Evolutionary conservation across 2,113 vertebrate genomes (phyloP).

Genomic region (Ceratotherium simum): DNA sequence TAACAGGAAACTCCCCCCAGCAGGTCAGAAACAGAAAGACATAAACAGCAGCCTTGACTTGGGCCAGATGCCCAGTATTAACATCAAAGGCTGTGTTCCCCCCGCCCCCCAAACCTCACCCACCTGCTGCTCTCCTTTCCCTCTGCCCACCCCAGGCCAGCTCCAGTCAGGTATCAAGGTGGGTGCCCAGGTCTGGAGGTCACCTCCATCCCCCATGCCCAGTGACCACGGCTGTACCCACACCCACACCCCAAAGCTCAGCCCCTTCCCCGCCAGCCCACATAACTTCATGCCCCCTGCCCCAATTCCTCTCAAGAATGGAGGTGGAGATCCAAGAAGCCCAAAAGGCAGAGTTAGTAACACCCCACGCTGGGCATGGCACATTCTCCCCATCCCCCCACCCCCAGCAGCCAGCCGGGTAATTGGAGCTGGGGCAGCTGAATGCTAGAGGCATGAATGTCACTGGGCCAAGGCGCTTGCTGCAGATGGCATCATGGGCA

Average conservation of each 20-base stretch:
- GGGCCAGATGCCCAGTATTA: conserved; percentile 75
- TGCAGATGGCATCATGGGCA: conserved; percentile 75
- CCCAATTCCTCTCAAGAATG: not conserved
- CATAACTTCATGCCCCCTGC: not conserved
- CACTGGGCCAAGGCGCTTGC: conserved; percentile 61
- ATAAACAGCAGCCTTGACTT: conserved; percentile 80
- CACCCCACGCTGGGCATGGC: conserved; percentile 53
- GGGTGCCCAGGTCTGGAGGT: conserved; percentile 7
- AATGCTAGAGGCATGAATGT: conserved; percentile 75
- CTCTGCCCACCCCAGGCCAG: not conserved
- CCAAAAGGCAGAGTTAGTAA: conserved; percentile 31
- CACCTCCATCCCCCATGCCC: not conserved
- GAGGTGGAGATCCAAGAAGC: not conserved
- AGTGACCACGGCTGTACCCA: not conserved
- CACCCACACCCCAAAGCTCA: not conserved
- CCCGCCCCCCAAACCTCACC: conserved; percentile 36
- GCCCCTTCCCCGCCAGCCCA: not conserved
- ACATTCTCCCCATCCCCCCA: conserved; percentile 12
- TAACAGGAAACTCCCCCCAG: conserved; percentile 78
- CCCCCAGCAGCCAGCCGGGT: conserved; percentile 59
- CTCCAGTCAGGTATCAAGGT: not conserved
- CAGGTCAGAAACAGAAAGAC: conserved; percentile 76
- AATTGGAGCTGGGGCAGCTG: conserved; percentile 82
- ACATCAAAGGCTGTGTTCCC: conserved; percentile 75
- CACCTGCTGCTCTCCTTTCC: conserved; percentile 70